Base-by-base conservation (phyloP, 2,888 invertebrate genomes). In the Cylindroiulus punctatus region DNA sequence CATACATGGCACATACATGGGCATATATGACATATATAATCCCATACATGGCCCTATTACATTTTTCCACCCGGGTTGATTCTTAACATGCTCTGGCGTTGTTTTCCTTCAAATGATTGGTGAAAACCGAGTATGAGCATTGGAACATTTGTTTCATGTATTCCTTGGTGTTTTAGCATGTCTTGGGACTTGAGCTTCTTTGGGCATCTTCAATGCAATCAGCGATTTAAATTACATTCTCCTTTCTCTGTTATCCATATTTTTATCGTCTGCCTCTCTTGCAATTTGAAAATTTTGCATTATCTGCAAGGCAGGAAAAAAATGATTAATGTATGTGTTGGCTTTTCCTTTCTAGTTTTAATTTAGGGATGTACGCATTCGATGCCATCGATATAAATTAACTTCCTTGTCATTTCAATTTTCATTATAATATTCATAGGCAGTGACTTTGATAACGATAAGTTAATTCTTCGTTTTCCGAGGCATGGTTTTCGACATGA, bases 351-450 rank as follows among this genome's bases (percentile, higher is more conserved):
- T 30, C 76, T 32, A 76, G 14, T 76, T 32, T 30, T 30, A 76
- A 30, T 17, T 76, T 76, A 14, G 76, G 30, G 76, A 76, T 32
- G 76, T 14, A 76, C 17, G 14, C 14, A 12, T 30, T 76, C 76
- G 76, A 30, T 30, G 76, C 3, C 12, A 12, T 30, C 30, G 30
- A 30, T 76, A 76, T 76, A 76, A 76, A 76, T 22, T 22, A 65
- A 76, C 76, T 10, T 17, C 30, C 76, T 76, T 76, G 76, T 76
- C 76, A 76, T 30, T 30, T 26, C 76, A 76, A 76, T 76, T 30
- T 76, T 30, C 76, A 30, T 30, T 76, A 26, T 76, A 76, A 17
- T 30, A 76, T 76, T 17, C 30, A 30, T 76, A 14, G 26, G 14
- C 14, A 30, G 30, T 30, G 32, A 76, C 2, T 14, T 76, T 76